These are phyloP conservation scores for Morone chrysops DNA, from an alignment of 2,113 vertebrate genomes.

Conservation along the genomic window DNA sequence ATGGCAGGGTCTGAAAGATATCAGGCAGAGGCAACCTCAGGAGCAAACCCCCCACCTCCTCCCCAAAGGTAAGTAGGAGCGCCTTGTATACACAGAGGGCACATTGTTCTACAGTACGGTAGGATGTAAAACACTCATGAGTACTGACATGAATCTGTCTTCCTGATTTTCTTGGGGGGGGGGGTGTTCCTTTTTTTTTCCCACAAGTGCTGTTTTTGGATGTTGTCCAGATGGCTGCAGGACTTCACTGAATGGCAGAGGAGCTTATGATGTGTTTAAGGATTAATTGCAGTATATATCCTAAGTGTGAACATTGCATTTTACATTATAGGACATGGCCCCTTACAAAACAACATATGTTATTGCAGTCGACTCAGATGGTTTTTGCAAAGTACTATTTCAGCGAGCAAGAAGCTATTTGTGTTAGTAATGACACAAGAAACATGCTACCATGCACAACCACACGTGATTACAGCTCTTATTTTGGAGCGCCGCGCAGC, in stretches of 20 bases:
- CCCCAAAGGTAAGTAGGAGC: slow-evolving; percentile 39
- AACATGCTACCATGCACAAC: neutral
- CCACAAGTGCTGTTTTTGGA: slow-evolving; percentile 66
- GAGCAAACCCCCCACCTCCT: neutral
- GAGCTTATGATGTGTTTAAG: slow-evolving; percentile 70
- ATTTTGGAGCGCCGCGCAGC: slow-evolving; percentile 9
- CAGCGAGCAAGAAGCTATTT: slow-evolving; percentile 27
- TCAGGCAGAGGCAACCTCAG: slow-evolving; percentile 5
- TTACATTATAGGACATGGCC: slow-evolving; percentile 43
- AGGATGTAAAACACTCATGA: slow-evolving; percentile 61
- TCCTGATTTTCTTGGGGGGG: slow-evolving; percentile 50
- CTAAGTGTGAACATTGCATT: slow-evolving; percentile 47
- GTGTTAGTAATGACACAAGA: slow-evolving; percentile 28
- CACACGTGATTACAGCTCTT: slow-evolving; percentile 19
- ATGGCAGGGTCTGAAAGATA: slow-evolving; percentile 14
- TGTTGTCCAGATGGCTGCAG: slow-evolving; percentile 58
- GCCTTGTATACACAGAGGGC: slow-evolving; percentile 53
- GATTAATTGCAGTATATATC: slow-evolving; percentile 67
- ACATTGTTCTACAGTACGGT: slow-evolving; percentile 59
- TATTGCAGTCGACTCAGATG: slow-evolving; percentile 37
- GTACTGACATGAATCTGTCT: slow-evolving; percentile 75
- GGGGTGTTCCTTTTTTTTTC: neutral
- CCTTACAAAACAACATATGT: slow-evolving; percentile 41
- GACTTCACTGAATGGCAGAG: slow-evolving; percentile 48
- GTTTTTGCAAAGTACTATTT: slow-evolving; percentile 16